These are phyloP conservation scores for Sclerurus mexicanus DNA, from an alignment of 2,113 vertebrate species.

Conservation along the genomic window DNA sequence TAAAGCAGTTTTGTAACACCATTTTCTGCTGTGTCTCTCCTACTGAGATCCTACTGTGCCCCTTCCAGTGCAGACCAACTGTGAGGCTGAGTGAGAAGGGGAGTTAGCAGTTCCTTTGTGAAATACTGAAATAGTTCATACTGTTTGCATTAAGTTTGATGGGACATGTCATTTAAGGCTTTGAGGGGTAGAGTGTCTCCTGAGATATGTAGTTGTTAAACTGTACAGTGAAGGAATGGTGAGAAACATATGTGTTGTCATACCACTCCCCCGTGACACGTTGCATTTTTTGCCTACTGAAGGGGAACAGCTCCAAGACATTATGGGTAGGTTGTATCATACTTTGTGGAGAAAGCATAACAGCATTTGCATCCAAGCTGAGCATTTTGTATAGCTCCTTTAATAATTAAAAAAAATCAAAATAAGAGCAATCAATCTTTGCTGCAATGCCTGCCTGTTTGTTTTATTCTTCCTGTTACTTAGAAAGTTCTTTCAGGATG, in stretches of 20 bases:
- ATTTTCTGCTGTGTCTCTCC: not conserved
- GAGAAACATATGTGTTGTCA: slow-evolving; percentile 41
- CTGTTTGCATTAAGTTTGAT: slow-evolving; percentile 5
- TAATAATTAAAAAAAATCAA: not conserved
- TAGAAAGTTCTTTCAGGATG: not conserved
- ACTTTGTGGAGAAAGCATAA: not conserved
- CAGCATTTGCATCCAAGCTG: not conserved
- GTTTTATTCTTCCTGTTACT: not conserved
- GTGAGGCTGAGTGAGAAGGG: not conserved
- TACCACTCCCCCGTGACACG: slow-evolving; percentile 16
- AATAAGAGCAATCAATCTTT: not conserved
- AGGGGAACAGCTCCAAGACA: not conserved
- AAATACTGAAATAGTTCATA: not conserved
- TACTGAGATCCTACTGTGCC: accelerated
- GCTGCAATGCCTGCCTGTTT: not conserved
- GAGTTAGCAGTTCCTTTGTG: not conserved
- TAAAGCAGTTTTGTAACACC: not conserved
- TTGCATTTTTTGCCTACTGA: slow-evolving; percentile 1
- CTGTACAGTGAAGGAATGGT: not conserved
- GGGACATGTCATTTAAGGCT: not conserved
- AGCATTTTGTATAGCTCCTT: not conserved
- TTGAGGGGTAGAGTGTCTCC: not conserved
- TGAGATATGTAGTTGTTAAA: slow-evolving; percentile 11
- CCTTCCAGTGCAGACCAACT: not conserved
- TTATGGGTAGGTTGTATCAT: not conserved